Base-by-base conservation (phyloP, 2,113 vertebrate genomes). In the Lepisosteus oculatus region DNA sequence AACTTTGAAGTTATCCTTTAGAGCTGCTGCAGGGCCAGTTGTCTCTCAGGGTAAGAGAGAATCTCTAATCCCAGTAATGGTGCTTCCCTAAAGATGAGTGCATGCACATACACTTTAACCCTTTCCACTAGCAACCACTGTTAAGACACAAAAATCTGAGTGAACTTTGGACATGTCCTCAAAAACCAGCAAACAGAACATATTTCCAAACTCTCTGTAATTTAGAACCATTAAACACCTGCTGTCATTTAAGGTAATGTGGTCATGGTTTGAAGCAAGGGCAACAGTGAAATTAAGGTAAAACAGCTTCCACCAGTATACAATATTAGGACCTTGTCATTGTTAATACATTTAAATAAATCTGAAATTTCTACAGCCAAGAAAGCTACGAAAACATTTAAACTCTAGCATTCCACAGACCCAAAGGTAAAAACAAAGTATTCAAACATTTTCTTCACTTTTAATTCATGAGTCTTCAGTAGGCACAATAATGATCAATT, bases 121-220 rank as follows among this genome's bases (percentile, higher is more conserved):
- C 70, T 56, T 68, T 68, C 45, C 42, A 9, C 13, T 55, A 42
- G 13, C 61, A n/a, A 14, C 9, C 43, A 15, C 15, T 64, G 29
- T 3, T n/a, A 12, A 44, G 12, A 3, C 6, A 29, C 5, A 54
- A 14, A 5, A 3, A 59, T 8, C 56, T 13, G 5, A 7, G 56
- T 63, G 70, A 68, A 76, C 57, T 72, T 71, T 55, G 57, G 51
- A 76, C 65, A 29, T 67, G n/a, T 62, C 3, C 59, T 55, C 12
- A 41, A 59, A 44, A 15, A 47, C 5, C 67, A 75, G 44, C 15
- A 68, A 55, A 14, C 29, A 69, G 2, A 42, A 4, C 17, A 15
- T n/a, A 47, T 56, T 43, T 57, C 51, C 61, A 43, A 45, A 62
- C 44, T 29, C 6, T 62, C 7, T 29, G 65, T 11, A 15, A 17